Base-by-base conservation (phyloP, 2,113 vertebrate species). In the Cyprinodon brontotheroides region DNA sequence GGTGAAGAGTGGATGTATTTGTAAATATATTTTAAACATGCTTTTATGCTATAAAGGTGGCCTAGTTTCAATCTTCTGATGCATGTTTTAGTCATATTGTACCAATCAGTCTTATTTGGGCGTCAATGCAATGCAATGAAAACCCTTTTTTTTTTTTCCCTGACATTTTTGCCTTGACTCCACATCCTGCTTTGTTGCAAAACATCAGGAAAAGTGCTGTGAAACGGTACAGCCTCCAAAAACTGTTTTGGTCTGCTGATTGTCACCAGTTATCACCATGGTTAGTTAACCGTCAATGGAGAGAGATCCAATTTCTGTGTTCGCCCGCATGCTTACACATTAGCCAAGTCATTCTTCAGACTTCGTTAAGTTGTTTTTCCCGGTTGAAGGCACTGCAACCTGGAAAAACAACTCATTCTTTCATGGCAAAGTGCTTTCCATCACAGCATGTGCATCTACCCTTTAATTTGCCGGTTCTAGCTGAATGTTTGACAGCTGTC, bases 331-430 rank as follows among this genome's bases (percentile, higher is more conserved):
- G 87, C 80, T 84, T 71, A 39, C 39, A 43, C 12, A 29, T 70
- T 84, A 77, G 92, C 89, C 77, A 72, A 65, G 70, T 65, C 65
- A 41, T 89, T 68, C 79, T 72, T 87, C 77, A 83, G 78, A 88
- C 87, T 87, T 82, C 74, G 88, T 85, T 79, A 80, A 91, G 89
- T 89, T 77, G 83, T 72, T 89, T 88, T 78, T 29, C 29, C 29
- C 61, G 65, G 84, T 84, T 87, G 77, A 87, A 91, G 83, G 89
- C 86, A 83, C 84, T 81, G 77, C 82, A 88, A 69, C 70, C 15
- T 79, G 80, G 81, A 84, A 87, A 91, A 94, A 93, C 88, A 92
- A 92, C 89, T 92, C 84, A 59, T 90, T 92, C 92, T 93, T 94
- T 94, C 92, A 94, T 89, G 90, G 91, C 84, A 87, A 89, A 90